phyloP scores from a whole-genome alignment of 2,888 invertebrate species.

The Nemoura dubitans region DNA sequence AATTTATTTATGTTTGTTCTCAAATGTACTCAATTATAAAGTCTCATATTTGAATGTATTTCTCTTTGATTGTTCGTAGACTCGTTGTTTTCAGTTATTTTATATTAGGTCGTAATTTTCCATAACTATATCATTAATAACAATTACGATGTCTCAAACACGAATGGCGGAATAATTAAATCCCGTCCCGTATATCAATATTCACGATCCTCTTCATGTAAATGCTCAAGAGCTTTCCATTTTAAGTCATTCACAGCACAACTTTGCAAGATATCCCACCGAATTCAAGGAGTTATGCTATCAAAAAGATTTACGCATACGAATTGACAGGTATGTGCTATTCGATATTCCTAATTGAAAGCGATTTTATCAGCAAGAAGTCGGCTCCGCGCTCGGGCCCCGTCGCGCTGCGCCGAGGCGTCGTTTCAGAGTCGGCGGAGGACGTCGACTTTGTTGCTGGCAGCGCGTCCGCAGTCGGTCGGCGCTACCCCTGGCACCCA shows the following conservation, averaged over 20 bases:
- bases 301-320: neutral
- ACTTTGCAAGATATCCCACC: neutral
- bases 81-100: neutral
- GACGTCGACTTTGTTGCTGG: neutral
- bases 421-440: neutral
- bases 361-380: neutral
- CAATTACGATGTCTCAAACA: neutral
- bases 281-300: neutral
- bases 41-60: neutral
- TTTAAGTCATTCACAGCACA: neutral
- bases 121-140: constrained; percentile 2
- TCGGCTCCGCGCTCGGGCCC: neutral
- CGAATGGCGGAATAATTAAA: neutral
- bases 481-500: neutral
- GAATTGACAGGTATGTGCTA: neutral
- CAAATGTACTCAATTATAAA: neutral
- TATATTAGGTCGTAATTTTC: neutral
- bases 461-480: neutral
- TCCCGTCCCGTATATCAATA: neutral
- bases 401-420: neutral
- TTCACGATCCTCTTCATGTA: neutral
- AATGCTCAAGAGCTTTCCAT: neutral
- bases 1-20: neutral
- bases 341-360: neutral
- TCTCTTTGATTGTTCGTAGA: neutral